phyloP scores from a whole-genome alignment of 2,888 invertebrate genomes.

The Stenichneumon culpator region DNA sequence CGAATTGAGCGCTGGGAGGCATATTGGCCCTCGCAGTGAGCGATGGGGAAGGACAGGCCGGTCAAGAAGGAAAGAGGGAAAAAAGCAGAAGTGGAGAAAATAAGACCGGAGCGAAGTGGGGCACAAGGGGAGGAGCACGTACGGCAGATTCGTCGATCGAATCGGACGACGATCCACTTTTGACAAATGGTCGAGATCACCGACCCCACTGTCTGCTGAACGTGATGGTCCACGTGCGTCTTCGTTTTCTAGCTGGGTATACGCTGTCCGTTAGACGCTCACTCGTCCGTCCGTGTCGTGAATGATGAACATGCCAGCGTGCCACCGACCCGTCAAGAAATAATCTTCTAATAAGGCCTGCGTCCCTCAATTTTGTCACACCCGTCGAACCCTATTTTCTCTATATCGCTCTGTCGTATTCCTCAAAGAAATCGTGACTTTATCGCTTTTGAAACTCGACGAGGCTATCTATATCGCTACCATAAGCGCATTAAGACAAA shows the following conservation, averaged over 20 bases:
- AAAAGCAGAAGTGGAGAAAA: conserved; percentile 15
- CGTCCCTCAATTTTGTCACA: conserved; percentile 50
- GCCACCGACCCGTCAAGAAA: conserved; percentile 55
- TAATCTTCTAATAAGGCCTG: conserved; percentile 63
- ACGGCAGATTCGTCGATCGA: conserved; percentile 63
- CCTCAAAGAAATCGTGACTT: conserved; percentile 28
- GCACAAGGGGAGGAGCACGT: conserved; percentile 40
- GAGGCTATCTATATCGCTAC: neutral
- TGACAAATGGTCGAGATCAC: conserved; percentile 63
- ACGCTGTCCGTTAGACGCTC: conserved; percentile 27
- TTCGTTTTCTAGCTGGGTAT: conserved; percentile 44
- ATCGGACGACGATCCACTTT: conserved; percentile 54
- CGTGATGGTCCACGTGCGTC: conserved; percentile 43
- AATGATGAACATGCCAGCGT: conserved; percentile 59
- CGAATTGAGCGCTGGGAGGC: conserved; percentile 5
- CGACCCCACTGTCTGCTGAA: conserved; percentile 39
- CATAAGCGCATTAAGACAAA: conserved; percentile 24
- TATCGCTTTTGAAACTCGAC: conserved; percentile 31
- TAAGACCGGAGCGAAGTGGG: conserved; percentile 22
- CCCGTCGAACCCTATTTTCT: conserved; percentile 28
- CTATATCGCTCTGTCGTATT: conserved; percentile 3
- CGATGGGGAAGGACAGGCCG: conserved; percentile 1
- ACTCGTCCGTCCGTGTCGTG: conserved; percentile 53
- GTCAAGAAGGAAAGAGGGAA: conserved; percentile 19
- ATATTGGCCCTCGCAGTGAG: neutral